Base-by-base conservation (phyloP, 1,140 invertebrate species). In the Drosophila melanogaster region DNA sequence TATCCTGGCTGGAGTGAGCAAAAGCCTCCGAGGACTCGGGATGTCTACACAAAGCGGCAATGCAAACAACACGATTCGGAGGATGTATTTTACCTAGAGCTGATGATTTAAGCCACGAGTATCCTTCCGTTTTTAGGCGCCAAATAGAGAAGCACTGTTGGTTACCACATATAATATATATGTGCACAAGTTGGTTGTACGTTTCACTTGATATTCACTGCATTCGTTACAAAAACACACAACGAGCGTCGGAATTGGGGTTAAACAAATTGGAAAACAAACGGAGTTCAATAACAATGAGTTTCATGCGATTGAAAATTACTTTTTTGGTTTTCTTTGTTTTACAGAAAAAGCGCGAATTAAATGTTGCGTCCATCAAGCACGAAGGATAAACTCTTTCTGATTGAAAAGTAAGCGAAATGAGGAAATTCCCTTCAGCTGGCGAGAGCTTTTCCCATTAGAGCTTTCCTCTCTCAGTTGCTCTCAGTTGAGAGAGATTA, bases 361-460 rank as follows among this genome's bases (percentile, higher is more conserved):
- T 71, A 89, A 89, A 81, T 77, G 30, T 30, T 30, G 76, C 89
- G 81, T 81, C 89, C 77, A 81, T 69, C 77, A 91, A 89, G 84
- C 83, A 89, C 89, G 81, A 91, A 91, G 89, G 89, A 91, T 90
- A 81, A 91, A 90, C 89, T 91, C 89, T 83, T 81, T 91, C 89
- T 91, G 79, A 55, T 73, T 57, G 35, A 51, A 73, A 51, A 37
- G 24, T 11, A 40, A 26, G 19, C 51, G 60, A 35, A 44, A 14
- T 17, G 22, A 33, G 41, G 24, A 59, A 46, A 65, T 64, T 50
- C 66, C 80, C 59, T 67, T 26, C 17, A 56, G 15, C 43, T 26
- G 15, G 44, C 15, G 50, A 57, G 37, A 66, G 24, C 72, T 59
- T 49, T 61, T 30, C 22, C 46, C 4, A 26, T 2, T 10, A 24